Evolutionary conservation across 2,888 invertebrate species (phyloP).

Genomic region (Lissocephala sabroskyi): DNA sequence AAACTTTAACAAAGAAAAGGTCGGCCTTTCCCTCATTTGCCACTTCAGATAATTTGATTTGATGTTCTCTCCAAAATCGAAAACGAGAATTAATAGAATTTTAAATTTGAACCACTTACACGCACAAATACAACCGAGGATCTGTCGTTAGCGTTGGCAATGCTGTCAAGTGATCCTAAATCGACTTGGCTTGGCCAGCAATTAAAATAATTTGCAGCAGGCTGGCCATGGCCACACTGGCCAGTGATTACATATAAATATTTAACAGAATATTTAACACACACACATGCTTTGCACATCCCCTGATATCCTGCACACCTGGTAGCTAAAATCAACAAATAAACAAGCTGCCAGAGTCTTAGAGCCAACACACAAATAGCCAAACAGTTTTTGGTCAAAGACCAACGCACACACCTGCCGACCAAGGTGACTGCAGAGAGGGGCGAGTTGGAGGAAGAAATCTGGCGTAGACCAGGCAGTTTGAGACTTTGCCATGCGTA

Average conservation of each 20-base stretch:
- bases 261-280: slow-evolving; percentile 38
- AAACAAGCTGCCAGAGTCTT: slow-evolving; percentile 31
- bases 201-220: slow-evolving; percentile 42
- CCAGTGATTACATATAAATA: slow-evolving; percentile 44
- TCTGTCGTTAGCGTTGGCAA: too few relatives aligned
- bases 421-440: slow-evolving; percentile 13
- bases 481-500: slow-evolving; percentile 33
- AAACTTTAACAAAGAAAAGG: slow-evolving; percentile 18
- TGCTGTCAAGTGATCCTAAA: not conserved
- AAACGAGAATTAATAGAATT: slow-evolving; percentile 50
- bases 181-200: slow-evolving; percentile 8
- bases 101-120: slow-evolving; percentile 33
- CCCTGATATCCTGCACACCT: slow-evolving; percentile 17
- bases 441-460: slow-evolving; percentile 1
- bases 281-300: slow-evolving; percentile 1
- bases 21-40: too few relatives aligned
- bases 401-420: slow-evolving; percentile 12
- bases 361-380: slow-evolving; percentile 41
- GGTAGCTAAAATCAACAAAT: slow-evolving; percentile 27
- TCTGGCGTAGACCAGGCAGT: too few relatives aligned
- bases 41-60: slow-evolving; percentile 35
- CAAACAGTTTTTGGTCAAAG: slow-evolving; percentile 45
- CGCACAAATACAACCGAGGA: too few relatives aligned
- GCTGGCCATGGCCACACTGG: slow-evolving; percentile 10
- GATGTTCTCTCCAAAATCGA: slow-evolving; percentile 18